phyloP scores from a whole-genome alignment of 2,888 invertebrate genomes.

The Schrankia costaestrigalis region DNA sequence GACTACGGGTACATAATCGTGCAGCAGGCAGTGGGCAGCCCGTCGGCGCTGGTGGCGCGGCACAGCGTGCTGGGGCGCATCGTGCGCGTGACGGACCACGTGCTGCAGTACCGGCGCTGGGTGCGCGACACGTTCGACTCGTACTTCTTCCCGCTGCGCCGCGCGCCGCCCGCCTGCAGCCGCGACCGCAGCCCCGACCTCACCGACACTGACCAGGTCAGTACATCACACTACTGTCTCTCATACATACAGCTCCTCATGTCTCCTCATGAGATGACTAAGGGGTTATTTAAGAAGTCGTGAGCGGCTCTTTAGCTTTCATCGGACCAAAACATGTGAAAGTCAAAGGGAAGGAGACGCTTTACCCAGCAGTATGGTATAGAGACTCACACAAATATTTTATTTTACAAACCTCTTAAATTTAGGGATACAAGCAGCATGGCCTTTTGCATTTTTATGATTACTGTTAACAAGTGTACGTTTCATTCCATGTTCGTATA shows the following conservation, averaged over 20 bases:
- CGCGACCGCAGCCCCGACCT: slow-evolving; percentile 14
- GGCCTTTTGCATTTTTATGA: too few species aligned
- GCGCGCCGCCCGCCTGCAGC: slow-evolving; percentile 21
- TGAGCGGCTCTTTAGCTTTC: too few species aligned
- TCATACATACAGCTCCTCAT: neutral
- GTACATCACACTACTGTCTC: slow-evolving; percentile 8
- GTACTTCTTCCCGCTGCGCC: slow-evolving; percentile 63
- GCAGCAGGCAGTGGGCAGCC: slow-evolving; percentile 84
- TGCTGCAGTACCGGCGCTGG: slow-evolving; percentile 83
- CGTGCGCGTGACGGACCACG: slow-evolving; percentile 96
- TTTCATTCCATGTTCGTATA: neutral
- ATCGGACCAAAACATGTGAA: too few species aligned
- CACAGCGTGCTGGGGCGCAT: slow-evolving; percentile 92
- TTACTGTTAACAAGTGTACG: too few species aligned
- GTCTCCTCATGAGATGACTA: neutral
- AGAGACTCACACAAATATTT: too few species aligned
- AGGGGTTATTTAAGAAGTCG: too few species aligned
- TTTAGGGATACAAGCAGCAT: too few species aligned
- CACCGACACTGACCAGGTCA: slow-evolving; percentile 47
- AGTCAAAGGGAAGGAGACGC: too few species aligned
- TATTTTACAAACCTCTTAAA: too few species aligned
- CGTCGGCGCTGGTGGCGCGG: slow-evolving; percentile 59
- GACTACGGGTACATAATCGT: slow-evolving; percentile 96
- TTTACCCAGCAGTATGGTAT: too few species aligned
- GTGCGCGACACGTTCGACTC: slow-evolving; percentile 70